Evolutionary conservation across 2,797 vertebrate species (phyloP), one percentile per base, ranked within the genome.

Genomic region (Chelidonichthys spinosus): DNA sequence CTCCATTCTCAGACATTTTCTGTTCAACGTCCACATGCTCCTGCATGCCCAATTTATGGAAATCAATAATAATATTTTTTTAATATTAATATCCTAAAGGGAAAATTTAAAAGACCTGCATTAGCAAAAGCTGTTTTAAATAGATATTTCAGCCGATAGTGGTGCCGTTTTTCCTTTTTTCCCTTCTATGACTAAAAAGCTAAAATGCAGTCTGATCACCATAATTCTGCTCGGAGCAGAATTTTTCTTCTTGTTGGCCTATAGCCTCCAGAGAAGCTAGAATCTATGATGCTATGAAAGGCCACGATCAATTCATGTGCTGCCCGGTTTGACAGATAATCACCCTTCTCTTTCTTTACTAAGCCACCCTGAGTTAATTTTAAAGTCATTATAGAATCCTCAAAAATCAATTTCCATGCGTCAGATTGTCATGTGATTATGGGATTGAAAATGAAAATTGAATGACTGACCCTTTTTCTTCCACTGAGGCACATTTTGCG

Each of bases 311-410:
- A 82, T 84, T 77, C 25, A 72, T 65, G 56, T 69, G 6, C 50
- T 63, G 14, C 40, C 15, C 18, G 55, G 10, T 66, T 65, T 44
- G 54, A 82, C 67, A 56, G 64, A 25, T 6, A 55, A 82, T 85
- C 85, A 74, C 61, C 82, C 75, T 43, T 72, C 52, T 58, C 63
- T 52, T 52, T 66, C 46, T 60, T 58, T 67, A 25, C 25, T 25
- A 25, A 25, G 25, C 25, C 37, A 63, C 58, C 5, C 7, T 52
- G 8, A 84, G 72, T 82, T 7, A 2, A 74, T 82, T 74, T 83
- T 42, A 54, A 74, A 60, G 52, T 87, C 68, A 84, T 82, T 79
- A 78, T 25, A 66, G 32, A 78, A 79, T 67, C 37, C 79, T 77
- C 50, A 53, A 69, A 75, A 84, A 83, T 86, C 73, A 3, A 81